Conservation (phyloP, 2,113 vertebrate species). For the Phoxinus phoxinus region DNA sequence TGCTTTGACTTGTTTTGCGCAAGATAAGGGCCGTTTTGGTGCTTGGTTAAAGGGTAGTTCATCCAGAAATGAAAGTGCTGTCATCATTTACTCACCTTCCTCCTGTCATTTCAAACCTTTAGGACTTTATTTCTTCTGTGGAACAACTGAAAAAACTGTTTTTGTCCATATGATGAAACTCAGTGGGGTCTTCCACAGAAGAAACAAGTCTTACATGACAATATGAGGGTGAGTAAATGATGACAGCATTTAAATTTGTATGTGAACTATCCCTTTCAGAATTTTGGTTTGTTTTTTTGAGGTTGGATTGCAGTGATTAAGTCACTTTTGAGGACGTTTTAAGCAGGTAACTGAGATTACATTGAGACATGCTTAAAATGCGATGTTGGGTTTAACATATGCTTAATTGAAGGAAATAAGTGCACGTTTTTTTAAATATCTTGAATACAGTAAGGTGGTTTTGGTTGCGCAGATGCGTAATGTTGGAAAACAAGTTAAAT, state of each 20-base stretch:
- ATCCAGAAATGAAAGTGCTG: background rate
- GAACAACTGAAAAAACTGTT: background rate
- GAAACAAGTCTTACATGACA: background rate
- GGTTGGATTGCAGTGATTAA: background rate
- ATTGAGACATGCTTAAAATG: background rate
- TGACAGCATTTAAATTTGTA: background rate
- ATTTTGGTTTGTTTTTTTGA: background rate
- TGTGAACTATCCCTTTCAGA: background rate
- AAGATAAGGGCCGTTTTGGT: background rate
- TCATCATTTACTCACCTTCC: background rate
- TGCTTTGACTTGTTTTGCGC: conserved; percentile 4
- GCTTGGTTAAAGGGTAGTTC: background rate
- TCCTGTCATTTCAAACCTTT: background rate
- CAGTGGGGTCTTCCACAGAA: background rate
- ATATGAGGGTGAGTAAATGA: background rate
- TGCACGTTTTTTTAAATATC: background rate
- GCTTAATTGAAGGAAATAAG: background rate
- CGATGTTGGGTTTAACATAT: background rate
- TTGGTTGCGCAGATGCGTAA: background rate
- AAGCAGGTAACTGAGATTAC: background rate
- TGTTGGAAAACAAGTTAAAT: background rate
- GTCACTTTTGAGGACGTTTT: background rate
- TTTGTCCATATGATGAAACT: background rate
- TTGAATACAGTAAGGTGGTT: background rate
- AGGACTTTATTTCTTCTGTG: background rate